Evolutionary conservation across 1,140 invertebrate species (phyloP), one percentile per base, ranked within the genome.

Genomic region (Camponotus pennsylvanicus): DNA sequence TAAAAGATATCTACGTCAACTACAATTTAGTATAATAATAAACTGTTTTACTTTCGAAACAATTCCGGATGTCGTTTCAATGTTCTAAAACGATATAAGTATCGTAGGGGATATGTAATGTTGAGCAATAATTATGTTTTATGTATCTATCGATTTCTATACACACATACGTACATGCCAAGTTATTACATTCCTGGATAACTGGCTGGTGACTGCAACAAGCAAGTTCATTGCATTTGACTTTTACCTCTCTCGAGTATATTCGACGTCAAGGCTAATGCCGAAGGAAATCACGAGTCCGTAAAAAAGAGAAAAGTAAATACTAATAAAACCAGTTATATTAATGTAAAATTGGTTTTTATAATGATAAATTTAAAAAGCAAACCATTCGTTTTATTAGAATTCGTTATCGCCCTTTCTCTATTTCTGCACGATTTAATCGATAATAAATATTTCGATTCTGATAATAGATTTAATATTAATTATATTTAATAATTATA

Each of bases 81-180:
- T n/a, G 27, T 42, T 13, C n/a, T 66, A 21, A 61, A 67, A 63
- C 49, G 13, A 66, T 71, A 49, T 11, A 11, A n/a, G 13, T 27
- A 11, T 9, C 32, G 42, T 42, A 85, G 69, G 71, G 67, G 83
- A 76, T 64, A 84, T 86, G 49, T 34, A 91, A 89, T 88, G 88
- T 93, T 93, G 90, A 91, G 93, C 90, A 93, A 92, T 86, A 79
- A 75, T 71, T 86, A 85, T 78, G 57, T 92, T 89, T 85, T 73
- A 92, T 92, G 71, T 92, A 77, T 90, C 90, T 55, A 73, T 15
- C 69, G 76, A 90, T 89, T 89, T 89, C 64, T 66, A 87, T 75
- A 61, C 18, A 27, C 57, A 32, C 37, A 69, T 86, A 71, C 69
- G 63, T 85, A 88, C 61, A 86, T 85, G 40, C 40, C 67, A 55